phyloP scores from a whole-genome alignment of 2,113 vertebrate genomes.

The Equus quagga region DNA sequence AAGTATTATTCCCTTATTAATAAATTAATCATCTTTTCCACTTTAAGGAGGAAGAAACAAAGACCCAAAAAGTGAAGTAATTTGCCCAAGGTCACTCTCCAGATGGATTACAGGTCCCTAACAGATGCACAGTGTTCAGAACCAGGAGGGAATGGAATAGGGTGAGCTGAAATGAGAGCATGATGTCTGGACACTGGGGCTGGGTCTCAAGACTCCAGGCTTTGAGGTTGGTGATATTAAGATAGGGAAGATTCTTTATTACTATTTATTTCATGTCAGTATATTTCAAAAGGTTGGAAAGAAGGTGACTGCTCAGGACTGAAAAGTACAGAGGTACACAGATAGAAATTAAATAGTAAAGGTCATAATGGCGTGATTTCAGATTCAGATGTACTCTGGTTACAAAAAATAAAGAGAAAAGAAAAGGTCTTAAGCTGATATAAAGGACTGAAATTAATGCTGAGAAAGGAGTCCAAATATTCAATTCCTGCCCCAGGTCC shows the following conservation, averaged over 20 bases:
- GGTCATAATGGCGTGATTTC: neutral
- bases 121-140: neutral
- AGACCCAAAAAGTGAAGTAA: neutral
- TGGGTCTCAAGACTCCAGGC: neutral
- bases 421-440: neutral
- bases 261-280: neutral
- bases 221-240: neutral
- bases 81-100: neutral
- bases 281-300: neutral
- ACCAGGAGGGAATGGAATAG: neutral
- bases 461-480: neutral
- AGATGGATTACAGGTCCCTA: neutral
- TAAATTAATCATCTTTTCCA: conserved; percentile 48
- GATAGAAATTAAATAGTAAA: neutral
- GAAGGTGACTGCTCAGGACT: neutral
- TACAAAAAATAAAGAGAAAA: neutral
- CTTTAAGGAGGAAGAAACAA: conserved; percentile 6
- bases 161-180: neutral
- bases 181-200: too few species aligned
- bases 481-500: neutral
- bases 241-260: neutral
- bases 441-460: neutral
- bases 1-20: conserved; percentile 40
- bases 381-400: neutral
- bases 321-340: neutral